Percentiles rank a stretch among this genome's conserved stretches.
phyloP scores from a whole-genome alignment of 1,140 invertebrate genomes.

The Drosophila cardini region DNA sequence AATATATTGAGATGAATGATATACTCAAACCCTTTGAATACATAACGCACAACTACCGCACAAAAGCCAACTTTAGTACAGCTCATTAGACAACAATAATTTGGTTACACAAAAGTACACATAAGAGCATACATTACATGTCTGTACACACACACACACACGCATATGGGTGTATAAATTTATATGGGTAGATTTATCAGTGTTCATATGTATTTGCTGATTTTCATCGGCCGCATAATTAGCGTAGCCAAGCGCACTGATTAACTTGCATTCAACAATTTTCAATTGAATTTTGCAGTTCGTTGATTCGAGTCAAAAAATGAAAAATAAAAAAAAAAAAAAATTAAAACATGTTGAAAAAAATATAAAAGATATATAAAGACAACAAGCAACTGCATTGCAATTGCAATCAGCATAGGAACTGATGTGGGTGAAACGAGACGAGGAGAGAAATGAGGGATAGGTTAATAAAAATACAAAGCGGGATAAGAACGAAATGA shows the following conservation, averaged over 20 bases:
- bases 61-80: constrained; percentile 43
- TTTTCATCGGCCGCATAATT: constrained; percentile 73
- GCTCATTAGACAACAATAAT: constrained; percentile 55
- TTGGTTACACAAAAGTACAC: constrained; percentile 22
- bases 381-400: constrained; percentile 35
- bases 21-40: constrained; percentile 2
- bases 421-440: constrained; percentile 12
- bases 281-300: constrained; percentile 83
- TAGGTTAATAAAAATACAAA: constrained; percentile 58
- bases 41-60: constrained; percentile 29
- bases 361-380: constrained; percentile 31
- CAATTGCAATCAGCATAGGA: constrained; percentile 69
- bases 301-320: constrained; percentile 77
- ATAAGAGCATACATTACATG: constrained; percentile 7
- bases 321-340: too few relatives aligned
- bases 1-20: constrained; percentile 5
- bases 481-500: constrained; percentile 56
- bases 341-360: constrained; percentile 16
- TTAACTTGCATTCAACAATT: constrained; percentile 82
- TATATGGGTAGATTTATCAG: constrained; percentile 39
- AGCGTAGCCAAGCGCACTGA: constrained; percentile 81
- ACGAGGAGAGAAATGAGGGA: not conserved
- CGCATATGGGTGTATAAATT: not conserved
- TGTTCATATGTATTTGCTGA: constrained; percentile 17
- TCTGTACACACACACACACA: not conserved